phyloP scores from a whole-genome alignment of 2,888 invertebrate genomes.

The Hyppa rectilinea region DNA sequence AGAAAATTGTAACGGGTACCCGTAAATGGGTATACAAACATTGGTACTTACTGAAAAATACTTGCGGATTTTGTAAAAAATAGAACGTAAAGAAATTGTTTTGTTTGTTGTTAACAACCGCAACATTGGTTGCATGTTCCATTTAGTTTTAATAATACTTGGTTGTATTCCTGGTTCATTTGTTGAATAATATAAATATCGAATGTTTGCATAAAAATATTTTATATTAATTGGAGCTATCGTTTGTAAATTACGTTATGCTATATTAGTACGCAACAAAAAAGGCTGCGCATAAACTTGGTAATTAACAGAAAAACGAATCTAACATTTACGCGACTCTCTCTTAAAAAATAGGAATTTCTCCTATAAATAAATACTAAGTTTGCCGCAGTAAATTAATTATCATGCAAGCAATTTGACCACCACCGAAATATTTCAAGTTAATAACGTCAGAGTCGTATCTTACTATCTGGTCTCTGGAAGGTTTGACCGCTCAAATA shows the following conservation, averaged over 20 bases:
- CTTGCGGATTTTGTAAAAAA: background rate
- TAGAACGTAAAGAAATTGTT: no score
- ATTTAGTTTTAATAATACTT: no score
- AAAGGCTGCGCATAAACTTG: no score
- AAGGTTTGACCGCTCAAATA: conserved; percentile 59
- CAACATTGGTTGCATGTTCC: no score
- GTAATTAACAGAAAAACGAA: background rate
- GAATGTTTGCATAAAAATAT: background rate
- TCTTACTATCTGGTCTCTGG: conserved; percentile 58
- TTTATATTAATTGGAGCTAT: no score
- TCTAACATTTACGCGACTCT: background rate
- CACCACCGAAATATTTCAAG: conserved; percentile 56
- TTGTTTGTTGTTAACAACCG: background rate
- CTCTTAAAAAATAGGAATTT: background rate
- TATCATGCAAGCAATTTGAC: conserved; percentile 22
- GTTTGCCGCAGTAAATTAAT: conserved; percentile 35
- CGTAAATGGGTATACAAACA: conserved; percentile 8
- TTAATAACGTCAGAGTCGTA: conserved; percentile 42
- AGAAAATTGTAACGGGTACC: conserved; percentile 25
- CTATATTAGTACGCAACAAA: background rate
- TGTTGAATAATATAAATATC: no score
- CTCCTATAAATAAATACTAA: background rate
- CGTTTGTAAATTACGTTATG: background rate
- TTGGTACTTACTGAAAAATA: background rate
- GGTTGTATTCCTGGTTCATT: no score